phyloP scores from a whole-genome alignment of 2,888 invertebrate genomes.

The Leptura quadrifasciata region DNA sequence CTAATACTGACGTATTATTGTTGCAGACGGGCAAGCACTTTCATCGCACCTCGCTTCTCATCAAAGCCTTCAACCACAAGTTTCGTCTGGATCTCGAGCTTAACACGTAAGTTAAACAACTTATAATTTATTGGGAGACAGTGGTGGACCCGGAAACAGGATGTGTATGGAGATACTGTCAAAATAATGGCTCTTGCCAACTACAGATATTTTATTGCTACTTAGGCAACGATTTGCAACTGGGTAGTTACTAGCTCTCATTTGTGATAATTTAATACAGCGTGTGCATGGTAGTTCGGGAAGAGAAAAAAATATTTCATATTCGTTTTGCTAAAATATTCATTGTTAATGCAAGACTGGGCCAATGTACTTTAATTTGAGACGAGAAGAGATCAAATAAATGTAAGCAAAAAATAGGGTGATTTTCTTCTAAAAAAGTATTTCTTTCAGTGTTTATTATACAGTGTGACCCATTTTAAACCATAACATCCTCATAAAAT shows the following conservation, averaged over 20 bases:
- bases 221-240: neutral
- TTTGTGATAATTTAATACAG: neutral
- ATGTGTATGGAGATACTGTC: neutral
- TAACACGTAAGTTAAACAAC: constrained; percentile 88
- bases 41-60: constrained; percentile 95
- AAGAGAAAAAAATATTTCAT: too few species aligned
- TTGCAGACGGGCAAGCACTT: constrained; percentile 94
- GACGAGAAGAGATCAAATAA: too few species aligned
- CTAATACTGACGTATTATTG: constrained; percentile 68
- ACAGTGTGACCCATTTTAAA: too few species aligned
- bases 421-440: too few species aligned
- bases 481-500: too few species aligned
- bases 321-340: too few species aligned
- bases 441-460: too few species aligned
- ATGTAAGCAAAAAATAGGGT: too few species aligned
- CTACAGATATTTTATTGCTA: constrained; percentile 9
- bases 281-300: neutral
- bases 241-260: neutral
- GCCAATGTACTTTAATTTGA: too few species aligned
- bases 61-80: constrained; percentile 97
- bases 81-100: constrained; percentile 96
- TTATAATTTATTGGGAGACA: constrained; percentile 48
- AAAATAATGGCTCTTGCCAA: constrained; percentile 12
- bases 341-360: too few species aligned
- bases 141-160: constrained; percentile 31